Evolutionary conservation across 2,113 vertebrate genomes (phyloP).

Genomic region (Toxotes chatareus): DNA sequence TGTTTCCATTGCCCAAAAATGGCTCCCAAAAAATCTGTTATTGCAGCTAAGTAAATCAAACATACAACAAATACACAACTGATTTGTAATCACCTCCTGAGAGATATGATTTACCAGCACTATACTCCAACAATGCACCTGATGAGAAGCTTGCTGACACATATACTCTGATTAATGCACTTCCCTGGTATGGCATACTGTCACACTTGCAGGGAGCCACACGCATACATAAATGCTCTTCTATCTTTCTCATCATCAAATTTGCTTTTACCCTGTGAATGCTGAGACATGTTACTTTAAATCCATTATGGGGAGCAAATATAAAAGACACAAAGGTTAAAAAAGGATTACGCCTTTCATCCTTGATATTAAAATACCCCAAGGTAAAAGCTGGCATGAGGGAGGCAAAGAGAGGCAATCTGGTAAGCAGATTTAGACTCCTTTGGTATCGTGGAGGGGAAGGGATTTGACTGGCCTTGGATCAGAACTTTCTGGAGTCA

Average conservation of each 20-base stretch:
- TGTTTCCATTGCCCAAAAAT: too few species aligned
- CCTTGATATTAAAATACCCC: conserved; percentile 72
- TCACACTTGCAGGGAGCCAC: neutral
- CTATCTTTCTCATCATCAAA: conserved; percentile 28
- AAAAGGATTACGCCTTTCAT: conserved; percentile 73
- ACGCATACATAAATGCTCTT: conserved; percentile 19
- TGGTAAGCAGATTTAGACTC: conserved; percentile 76
- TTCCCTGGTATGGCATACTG: neutral
- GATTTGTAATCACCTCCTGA: conserved; percentile 7
- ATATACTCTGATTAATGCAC: conserved; percentile 19
- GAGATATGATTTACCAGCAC: neutral
- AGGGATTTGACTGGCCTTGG: conserved; percentile 33
- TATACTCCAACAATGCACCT: neutral
- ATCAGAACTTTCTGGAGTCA: conserved; percentile 39
- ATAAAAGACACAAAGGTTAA: conserved; percentile 70
- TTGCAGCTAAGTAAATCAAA: too few species aligned
- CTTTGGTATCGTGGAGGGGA: conserved; percentile 48
- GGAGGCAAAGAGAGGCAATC: conserved; percentile 66
- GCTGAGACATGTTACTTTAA: conserved; percentile 51
- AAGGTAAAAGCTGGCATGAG: conserved; percentile 58
- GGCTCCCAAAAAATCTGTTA: too few species aligned
- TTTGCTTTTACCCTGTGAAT: conserved; percentile 26
- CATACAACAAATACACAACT: conserved; percentile 6
- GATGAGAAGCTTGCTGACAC: neutral
- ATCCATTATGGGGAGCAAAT: conserved; percentile 62